phyloP scores from a whole-genome alignment of 1,140 invertebrate species.

The Drosophila fuyamai region DNA sequence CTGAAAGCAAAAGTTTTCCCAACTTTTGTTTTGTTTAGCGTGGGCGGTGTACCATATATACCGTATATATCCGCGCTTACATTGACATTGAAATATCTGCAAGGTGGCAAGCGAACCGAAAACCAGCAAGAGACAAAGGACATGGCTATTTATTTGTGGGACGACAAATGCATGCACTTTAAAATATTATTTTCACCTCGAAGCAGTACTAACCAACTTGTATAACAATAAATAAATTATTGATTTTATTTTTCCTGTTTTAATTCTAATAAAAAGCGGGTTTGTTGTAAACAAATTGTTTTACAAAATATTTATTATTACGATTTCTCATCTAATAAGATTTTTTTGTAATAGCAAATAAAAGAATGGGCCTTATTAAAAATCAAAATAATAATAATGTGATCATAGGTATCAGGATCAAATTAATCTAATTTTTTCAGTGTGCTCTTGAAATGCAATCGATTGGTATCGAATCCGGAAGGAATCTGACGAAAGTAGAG shows the following conservation, averaged over 20 bases:
- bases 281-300: too few species aligned
- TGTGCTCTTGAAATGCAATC: background rate
- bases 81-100: conserved; percentile 72
- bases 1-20: conserved; percentile 55
- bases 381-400: too few species aligned
- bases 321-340: too few species aligned
- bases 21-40: conserved; percentile 36
- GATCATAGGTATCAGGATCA: too few species aligned
- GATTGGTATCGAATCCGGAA: conserved; percentile 9
- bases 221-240: background rate
- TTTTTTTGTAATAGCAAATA: too few species aligned
- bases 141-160: conserved; percentile 1
- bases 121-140: conserved; percentile 32
- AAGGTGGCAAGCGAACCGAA: conserved; percentile 37
- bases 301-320: too few species aligned
- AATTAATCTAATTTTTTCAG: background rate
- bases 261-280: too few species aligned
- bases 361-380: too few species aligned
- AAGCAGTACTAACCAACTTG: too few species aligned
- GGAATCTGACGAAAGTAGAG: conserved; percentile 14
- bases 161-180: background rate
- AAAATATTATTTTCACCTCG: too few species aligned
- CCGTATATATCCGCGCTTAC: conserved; percentile 22
- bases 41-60: conserved; percentile 2
- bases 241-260: background rate